Evolutionary conservation across 2,888 invertebrate genomes (phyloP), one percentile per base, ranked within the genome.

Genomic region (Limnephilus marmoratus): DNA sequence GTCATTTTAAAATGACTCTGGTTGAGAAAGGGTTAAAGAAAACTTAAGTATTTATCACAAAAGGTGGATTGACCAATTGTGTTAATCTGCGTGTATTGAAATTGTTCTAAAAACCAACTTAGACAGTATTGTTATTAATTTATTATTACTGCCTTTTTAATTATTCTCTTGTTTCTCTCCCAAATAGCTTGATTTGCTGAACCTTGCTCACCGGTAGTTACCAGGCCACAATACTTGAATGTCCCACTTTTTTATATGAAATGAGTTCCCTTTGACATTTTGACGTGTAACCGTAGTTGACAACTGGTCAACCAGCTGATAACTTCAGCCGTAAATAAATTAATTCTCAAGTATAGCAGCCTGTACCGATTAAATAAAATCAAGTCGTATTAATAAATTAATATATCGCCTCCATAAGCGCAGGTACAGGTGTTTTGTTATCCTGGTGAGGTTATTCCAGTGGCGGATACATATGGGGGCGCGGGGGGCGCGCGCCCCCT

Each of bases 201-300:
- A 80, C 88, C n/a, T 68, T 37, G 31, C 31, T 4, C 87, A 68
- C 18, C 31, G 31, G 3, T 18, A 24, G 1, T 80, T 81, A 80
- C 41, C 81, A 12, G 80, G 34, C 53, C 13, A 68, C 45, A 41
- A 41, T 80, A 41, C 29, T 9, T 24, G 2, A 41, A 86, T 89
- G 41, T 37, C 88, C 88, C 24, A 89, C 81, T 89, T 89, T 31
- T 87, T 34, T 34, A 24, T 88, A 4, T 41, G 81, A 29, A 24
- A 37, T 80, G 24, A 11, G 37, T 41, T 81, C 88, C 88, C 81
- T 89, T 81, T 34, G 88, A 81, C 88, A 81, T 41, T 41, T 89
- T 80, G 81, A 89, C 88, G 88, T 37, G 31, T 88, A 81, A 89
- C 80, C 81, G 82, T 29, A 15, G 34, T 82, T 68, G 68, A 68